Conservation (phyloP, 2,797 vertebrate genomes). For the Catamblyrhynchus diadema region DNA sequence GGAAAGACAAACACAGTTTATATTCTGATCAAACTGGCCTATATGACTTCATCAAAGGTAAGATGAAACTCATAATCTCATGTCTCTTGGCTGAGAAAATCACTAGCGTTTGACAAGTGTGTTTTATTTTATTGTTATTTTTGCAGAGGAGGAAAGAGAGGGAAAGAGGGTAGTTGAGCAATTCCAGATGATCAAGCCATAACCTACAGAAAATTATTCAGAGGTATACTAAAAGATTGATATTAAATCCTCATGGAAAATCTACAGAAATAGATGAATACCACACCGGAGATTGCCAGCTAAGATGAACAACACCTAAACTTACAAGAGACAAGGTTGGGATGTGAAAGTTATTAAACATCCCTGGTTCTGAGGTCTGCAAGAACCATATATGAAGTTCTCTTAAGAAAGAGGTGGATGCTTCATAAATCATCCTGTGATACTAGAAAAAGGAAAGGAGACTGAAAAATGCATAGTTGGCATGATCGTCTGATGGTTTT, state of each 20-base stretch:
- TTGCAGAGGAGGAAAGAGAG: neutral
- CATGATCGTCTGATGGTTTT: neutral
- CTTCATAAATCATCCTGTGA: neutral
- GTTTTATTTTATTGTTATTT: neutral
- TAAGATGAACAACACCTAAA: neutral
- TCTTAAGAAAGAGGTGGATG: neutral
- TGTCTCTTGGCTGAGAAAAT: neutral
- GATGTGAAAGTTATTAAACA: neutral
- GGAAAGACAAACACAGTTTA: neutral
- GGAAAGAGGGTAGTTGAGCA: neutral
- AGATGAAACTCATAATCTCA: neutral
- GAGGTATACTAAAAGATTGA: neutral
- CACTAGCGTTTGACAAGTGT: neutral
- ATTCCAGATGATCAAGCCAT: neutral
- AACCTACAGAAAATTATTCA: neutral
- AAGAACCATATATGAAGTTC: neutral
- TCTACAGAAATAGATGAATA: neutral
- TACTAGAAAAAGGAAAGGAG: neutral
- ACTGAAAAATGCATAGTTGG: neutral
- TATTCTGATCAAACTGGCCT: neutral
- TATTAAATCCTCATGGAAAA: neutral
- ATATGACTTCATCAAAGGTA: neutral
- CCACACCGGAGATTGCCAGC: neutral
- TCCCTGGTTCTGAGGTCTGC: neutral
- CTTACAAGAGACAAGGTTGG: neutral